Base-by-base conservation (phyloP, 2,113 vertebrate species). In the Ptilorrhoa leucosticta region DNA sequence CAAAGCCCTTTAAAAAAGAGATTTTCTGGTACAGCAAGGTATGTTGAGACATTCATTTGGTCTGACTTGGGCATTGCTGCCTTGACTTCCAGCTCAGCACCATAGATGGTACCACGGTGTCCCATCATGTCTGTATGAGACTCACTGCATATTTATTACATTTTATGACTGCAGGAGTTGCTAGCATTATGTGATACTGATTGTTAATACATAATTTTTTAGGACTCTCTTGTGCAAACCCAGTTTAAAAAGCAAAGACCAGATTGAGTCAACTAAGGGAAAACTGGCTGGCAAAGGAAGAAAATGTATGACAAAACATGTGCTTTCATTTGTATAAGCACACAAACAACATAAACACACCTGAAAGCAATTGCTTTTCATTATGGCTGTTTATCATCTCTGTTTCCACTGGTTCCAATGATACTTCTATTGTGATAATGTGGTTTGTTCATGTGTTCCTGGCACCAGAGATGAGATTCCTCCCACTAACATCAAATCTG, bases 301-400 rank as follows among this genome's bases (percentile, higher is more conserved):
- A 78, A 95, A 88, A 76, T 37, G 9, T 69, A 58, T 45, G 50
- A 72, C 28, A 70, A 77, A 89, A 54, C 45, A 47, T 56, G 37
- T 93, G 77, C 58, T 95, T 71, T 94, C 44, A 27, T 96, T 93
- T 93, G 35, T 88, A 33, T 72, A 89, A 90, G 27, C 35, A 10
- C 65, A 88, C 20, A 44, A 88, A 91, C 42, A 60, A 83, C 56
- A 61, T 91, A 96, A 97, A 94, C 39, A 94, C 56, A 92, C 24
- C 50, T 83, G 90, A 31, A 94, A 94, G 89, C 18, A 85, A 95
- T 92, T 93, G 28, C 22, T 48, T 88, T 95, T 75, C 37, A 73
- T 87, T 76, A 35, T 68, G 79, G 26, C 30, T 70, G 37, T 70
- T 95, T 94, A 37, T 80, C 58, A 57, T 87, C 31, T 91, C 33